phyloP scores from a whole-genome alignment of 1,140 invertebrate species.

The Brachionus rotundiformis region DNA sequence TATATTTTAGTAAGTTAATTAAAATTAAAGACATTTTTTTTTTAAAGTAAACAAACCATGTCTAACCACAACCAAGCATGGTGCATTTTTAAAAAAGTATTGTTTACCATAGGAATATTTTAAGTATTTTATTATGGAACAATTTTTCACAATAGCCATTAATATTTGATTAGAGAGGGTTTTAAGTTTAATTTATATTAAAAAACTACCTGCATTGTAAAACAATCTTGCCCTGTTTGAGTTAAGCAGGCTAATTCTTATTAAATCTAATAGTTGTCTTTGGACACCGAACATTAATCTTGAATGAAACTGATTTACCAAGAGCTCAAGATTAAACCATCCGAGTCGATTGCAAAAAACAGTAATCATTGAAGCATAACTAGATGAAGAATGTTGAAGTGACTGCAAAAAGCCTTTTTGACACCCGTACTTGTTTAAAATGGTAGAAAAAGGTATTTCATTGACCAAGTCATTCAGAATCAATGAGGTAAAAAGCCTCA shows the following conservation, averaged over 20 bases:
- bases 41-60: too few relatives aligned
- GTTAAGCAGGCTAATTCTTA: conserved; percentile 80
- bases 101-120: too few relatives aligned
- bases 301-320: conserved; percentile 88
- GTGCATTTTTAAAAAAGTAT: too few relatives aligned
- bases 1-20: too few relatives aligned
- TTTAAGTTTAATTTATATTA: conserved; percentile 65
- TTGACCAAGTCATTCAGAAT: conserved; percentile 88
- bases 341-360: conserved; percentile 87
- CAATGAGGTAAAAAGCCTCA: conserved; percentile 84
- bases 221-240: conserved; percentile 80
- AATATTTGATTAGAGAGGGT: too few relatives aligned
- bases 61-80: too few relatives aligned
- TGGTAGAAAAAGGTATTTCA: conserved; percentile 77
- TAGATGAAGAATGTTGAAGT: conserved; percentile 88
- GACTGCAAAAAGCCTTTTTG: conserved; percentile 83
- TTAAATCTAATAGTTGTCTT: conserved; percentile 84
- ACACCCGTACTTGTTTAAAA: conserved; percentile 80
- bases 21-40: too few relatives aligned
- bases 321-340: conserved; percentile 83
- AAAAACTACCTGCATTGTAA: conserved; percentile 73
- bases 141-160: too few relatives aligned
- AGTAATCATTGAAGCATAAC: conserved; percentile 91
- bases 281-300: conserved; percentile 90
- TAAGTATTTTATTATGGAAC: too few relatives aligned